phyloP scores from a whole-genome alignment of 2,888 invertebrate genomes.

The Amphipyra berbera region DNA sequence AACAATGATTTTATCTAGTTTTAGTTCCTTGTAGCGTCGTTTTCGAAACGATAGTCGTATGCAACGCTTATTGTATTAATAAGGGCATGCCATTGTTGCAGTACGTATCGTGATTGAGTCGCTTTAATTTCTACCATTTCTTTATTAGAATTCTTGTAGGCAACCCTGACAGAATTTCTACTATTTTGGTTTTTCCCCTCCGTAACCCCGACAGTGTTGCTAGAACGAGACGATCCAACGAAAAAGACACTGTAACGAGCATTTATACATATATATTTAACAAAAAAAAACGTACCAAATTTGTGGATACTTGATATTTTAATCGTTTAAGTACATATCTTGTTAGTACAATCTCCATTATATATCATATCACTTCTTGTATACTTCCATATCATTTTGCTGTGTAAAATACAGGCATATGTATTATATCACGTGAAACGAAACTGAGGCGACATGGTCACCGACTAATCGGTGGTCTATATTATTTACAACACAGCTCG shows the following conservation, averaged over 20 bases:
- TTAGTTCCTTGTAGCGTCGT: slow-evolving; percentile 78
- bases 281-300: slow-evolving; percentile 80
- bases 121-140: slow-evolving; percentile 62
- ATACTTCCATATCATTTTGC: slow-evolving; percentile 88
- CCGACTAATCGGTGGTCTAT: slow-evolving; percentile 57
- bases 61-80: slow-evolving; percentile 90
- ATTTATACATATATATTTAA: slow-evolving; percentile 81
- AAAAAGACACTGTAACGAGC: slow-evolving; percentile 87
- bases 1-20: slow-evolving; percentile 50
- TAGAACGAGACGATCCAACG: slow-evolving; percentile 79
- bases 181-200: slow-evolving; percentile 70
- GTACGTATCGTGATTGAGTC: slow-evolving; percentile 89
- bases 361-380: slow-evolving; percentile 88
- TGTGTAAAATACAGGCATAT: slow-evolving; percentile 81
- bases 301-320: slow-evolving; percentile 78
- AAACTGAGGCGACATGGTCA: slow-evolving; percentile 62
- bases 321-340: slow-evolving; percentile 88
- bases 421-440: slow-evolving; percentile 77
- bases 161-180: slow-evolving; percentile 67
- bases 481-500: slow-evolving; percentile 61
- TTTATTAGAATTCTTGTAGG: slow-evolving; percentile 56
- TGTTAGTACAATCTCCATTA: slow-evolving; percentile 87
- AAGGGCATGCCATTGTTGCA: slow-evolving; percentile 88
- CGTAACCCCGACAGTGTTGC: slow-evolving; percentile 76
- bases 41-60: slow-evolving; percentile 82